Conservation (phyloP, 2,113 vertebrate species). For the Emydocephalus ijimae region DNA sequence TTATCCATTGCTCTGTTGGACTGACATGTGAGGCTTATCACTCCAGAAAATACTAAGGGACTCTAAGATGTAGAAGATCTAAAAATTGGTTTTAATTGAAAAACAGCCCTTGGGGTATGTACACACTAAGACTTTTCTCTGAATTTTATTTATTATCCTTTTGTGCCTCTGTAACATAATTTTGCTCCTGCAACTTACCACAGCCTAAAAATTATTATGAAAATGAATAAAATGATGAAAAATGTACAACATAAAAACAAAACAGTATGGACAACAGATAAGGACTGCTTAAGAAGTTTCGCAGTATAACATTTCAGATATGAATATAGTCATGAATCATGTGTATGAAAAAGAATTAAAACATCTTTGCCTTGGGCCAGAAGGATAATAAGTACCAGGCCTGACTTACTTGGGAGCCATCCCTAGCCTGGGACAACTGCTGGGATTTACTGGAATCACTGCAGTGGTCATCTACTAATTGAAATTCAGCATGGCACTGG, state of each 20-base stretch:
- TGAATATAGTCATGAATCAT: background rate
- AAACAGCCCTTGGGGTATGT: background rate
- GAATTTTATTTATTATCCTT: background rate
- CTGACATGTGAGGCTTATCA: background rate
- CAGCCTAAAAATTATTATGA: background rate
- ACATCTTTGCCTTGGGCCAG: background rate
- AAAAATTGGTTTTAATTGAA: background rate
- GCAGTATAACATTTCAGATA: background rate
- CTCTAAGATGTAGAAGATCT: background rate
- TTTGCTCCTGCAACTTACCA: background rate
- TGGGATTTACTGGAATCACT: background rate
- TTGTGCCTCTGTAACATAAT: background rate
- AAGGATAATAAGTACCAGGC: background rate
- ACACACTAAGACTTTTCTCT: background rate
- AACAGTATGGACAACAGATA: background rate
- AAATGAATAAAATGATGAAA: background rate
- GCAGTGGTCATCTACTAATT: background rate
- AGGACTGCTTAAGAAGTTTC: background rate
- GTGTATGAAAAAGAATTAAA: background rate
- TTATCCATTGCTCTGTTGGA: background rate
- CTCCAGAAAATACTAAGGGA: background rate
- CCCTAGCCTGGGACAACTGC: background rate
- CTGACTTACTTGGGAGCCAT: background rate
- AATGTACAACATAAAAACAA: background rate
- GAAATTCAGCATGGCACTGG: background rate